phyloP scores from a whole-genome alignment of 2,113 vertebrate genomes.

The Coregonus clupeaformis region DNA sequence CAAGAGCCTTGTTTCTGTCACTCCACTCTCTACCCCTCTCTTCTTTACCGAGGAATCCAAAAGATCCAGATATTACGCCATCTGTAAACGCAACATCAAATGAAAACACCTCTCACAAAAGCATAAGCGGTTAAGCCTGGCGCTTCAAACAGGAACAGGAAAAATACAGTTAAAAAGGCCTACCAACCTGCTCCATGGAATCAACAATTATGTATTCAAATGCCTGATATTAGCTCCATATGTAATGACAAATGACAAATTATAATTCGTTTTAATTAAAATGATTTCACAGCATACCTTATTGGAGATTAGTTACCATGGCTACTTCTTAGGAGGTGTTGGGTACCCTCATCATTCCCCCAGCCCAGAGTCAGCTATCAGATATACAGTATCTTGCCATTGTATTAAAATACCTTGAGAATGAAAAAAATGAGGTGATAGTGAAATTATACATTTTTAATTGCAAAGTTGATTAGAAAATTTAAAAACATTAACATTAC shows the following conservation, averaged over 20 bases:
- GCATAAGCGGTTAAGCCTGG: background rate
- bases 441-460: background rate
- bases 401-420: background rate
- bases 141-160: background rate
- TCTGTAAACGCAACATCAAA: slow-evolving; percentile 1
- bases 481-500: background rate
- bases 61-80: slow-evolving; percentile 4
- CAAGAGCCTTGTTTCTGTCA: slow-evolving; percentile 51
- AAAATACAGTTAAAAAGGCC: background rate
- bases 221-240: background rate
- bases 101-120: background rate
- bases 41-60: background rate
- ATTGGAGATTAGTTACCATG: background rate
- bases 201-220: background rate
- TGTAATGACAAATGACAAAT: background rate
- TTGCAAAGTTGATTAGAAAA: background rate
- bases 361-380: background rate
- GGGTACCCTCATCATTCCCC: too few species aligned
- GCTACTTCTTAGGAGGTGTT: too few species aligned
- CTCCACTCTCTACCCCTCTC: background rate
- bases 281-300: background rate
- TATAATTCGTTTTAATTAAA: background rate
- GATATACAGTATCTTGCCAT: background rate
- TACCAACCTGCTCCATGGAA: background rate
- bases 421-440: background rate